Evolutionary conservation across 2,888 invertebrate genomes (phyloP), one percentile per base, ranked within the genome.

Genomic region (Pecten maximus): DNA sequence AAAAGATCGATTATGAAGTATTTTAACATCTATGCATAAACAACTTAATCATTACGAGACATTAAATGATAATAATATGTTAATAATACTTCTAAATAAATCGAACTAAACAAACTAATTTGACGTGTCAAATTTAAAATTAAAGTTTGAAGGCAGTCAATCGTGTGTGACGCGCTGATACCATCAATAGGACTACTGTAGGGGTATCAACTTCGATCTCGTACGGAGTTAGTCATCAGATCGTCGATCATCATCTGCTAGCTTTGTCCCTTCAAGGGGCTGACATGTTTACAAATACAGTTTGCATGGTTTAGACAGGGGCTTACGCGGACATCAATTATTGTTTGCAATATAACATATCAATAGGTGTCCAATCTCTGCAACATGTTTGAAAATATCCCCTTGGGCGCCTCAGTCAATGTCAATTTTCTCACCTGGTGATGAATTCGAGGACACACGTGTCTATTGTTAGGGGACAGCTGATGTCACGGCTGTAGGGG

Each of bases 401-500:
- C 74, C 74, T 74, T 35, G 74, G 74, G 74, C 74, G 74, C 74
- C 74, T 35, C 74, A 74, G 74, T 74, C 74, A 28, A 74, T 74
- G 74, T 74, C 74, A 74, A 74, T 74, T n/a, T 74, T 74, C 74
- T 74, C 74, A 74, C 74, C 74, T 74, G 74, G 35, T 74, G 74
- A 74, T 74, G 74, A 74, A 74, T 74, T 74, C 74, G 74, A 74
- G 35, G 74, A 74, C 74, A 74, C 74, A 74, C 74, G 74, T 74
- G 74, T 74, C 74, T 35, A 74, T 74, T 74, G 74, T 74, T 74
- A 28, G 28, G 74, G 74, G 74, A 74, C 74, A 74, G 74, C 74
- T 74, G 74, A 74, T 74, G 74, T 74, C 74, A 74, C 74, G 74
- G 74, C 74, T 74, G 74, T 74, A 74, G 74, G 74, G 74, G 74